Conservation (phyloP, 2,797 vertebrate genomes). For the Phrynocephalus vlangalii region DNA sequence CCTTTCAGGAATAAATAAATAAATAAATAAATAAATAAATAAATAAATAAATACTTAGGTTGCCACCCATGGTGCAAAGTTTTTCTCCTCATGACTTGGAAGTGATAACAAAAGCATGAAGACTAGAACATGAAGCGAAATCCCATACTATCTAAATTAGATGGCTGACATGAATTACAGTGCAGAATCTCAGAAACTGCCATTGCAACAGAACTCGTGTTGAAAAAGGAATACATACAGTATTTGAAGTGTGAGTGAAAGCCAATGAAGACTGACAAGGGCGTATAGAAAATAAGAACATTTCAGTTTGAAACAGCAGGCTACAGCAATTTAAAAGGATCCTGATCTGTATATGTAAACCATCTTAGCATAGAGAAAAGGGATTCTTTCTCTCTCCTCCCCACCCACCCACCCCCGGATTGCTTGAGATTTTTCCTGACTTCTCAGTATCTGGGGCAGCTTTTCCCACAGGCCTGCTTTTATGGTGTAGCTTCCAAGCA, state of each 20-base stretch:
- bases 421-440: not conserved
- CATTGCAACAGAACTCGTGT: not conserved
- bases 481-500: not conserved
- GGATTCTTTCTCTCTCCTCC: not conserved
- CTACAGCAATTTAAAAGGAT: not conserved
- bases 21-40: no score
- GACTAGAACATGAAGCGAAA: not conserved
- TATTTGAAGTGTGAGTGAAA: not conserved
- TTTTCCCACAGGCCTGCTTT: not conserved
- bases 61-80: not conserved
- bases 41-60: no score
- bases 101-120: not conserved
- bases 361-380: not conserved
- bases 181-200: not conserved
- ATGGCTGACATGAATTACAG: not conserved
- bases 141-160: not conserved
- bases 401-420: no score
- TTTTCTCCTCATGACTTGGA: not conserved
- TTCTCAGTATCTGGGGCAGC: no score
- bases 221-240: not conserved
- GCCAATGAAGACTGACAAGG: not conserved
- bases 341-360: not conserved
- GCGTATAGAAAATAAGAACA: not conserved
- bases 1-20: no score
- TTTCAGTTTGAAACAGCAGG: not conserved